Conservation (phyloP, 2,113 vertebrate species). For the Buteo buteo region DNA sequence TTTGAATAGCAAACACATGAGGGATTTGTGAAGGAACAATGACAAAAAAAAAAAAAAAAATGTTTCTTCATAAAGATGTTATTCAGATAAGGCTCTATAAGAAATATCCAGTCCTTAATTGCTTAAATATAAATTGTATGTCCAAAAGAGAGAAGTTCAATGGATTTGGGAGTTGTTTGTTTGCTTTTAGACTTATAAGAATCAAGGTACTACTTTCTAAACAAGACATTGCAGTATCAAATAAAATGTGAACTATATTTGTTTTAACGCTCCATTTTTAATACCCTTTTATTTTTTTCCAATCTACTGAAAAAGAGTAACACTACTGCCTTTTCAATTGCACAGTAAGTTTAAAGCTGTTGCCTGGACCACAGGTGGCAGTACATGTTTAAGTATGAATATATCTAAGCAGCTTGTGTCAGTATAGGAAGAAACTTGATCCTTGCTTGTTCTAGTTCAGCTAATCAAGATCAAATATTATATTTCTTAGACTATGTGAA, state of each 20-base stretch:
- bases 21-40: not conserved
- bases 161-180: not conserved
- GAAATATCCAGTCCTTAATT: not conserved
- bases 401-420: not conserved
- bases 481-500: not conserved
- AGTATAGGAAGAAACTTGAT: not conserved
- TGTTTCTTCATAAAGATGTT: not conserved
- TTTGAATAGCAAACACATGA: not conserved
- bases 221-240: not conserved
- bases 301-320: not conserved
- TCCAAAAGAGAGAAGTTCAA: not conserved
- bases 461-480: not conserved
- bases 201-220: not conserved
- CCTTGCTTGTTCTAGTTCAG: not conserved
- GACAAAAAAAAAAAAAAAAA: not conserved
- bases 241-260: not conserved
- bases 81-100: not conserved
- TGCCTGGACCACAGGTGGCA: constrained; percentile 33
- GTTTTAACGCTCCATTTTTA: not conserved
- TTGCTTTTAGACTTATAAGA: not conserved
- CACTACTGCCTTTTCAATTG: not conserved
- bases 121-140: not conserved
- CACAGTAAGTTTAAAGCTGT: not conserved
- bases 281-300: not conserved
- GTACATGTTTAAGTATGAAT: not conserved